Base-by-base conservation (phyloP, 2,888 invertebrate species). In the Sarcophaga rosellei region DNA sequence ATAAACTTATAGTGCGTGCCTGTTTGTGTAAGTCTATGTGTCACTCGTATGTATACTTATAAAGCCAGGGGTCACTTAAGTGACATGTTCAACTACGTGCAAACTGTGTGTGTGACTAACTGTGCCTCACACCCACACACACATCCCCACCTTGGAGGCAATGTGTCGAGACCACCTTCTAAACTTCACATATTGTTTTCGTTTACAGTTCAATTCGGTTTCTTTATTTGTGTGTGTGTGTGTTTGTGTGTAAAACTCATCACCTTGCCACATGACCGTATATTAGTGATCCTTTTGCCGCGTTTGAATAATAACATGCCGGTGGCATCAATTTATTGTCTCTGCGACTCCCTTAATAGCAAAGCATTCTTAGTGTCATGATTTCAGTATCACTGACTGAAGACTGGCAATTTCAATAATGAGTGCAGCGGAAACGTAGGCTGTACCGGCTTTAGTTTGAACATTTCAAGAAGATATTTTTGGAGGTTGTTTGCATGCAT, bases 31-130 rank as follows among this genome's bases (percentile, higher is more conserved):
- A 0, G 35, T 35, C 1, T 6, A 1, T 35, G 6, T 35, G 1
- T 6, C 0, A 47, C 4, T 0, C 47, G 15, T 47, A 47, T 15
- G 21, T 75, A 47, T 68, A 53, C 59, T 35, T n/a, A 15, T 23
- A 44, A 72, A 72, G 57, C 68, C 61, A 68, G 53, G 81, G 75
- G 75, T 81, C 85, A 85, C 72, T 76, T 69, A 63, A 74, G 81
- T 65, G 53, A 79, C 85, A 82, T 63, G 79, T 82, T 76, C 35
- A 21, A 82, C 66, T 68, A 82, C 79, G 82, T 86, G 85, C 68
- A 76, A 83, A 77, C 35, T 35, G 6, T 35, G 35, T 73, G 63
- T 74, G 25, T 57, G 68, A 35, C 72, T 8, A 73, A 82, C 76
- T 79, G 61, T 61, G 59, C 59, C 47, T 61, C 57, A 45, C 35